Conservation (phyloP, 1,140 invertebrate species). For the Mercenaria mercenaria region DNA sequence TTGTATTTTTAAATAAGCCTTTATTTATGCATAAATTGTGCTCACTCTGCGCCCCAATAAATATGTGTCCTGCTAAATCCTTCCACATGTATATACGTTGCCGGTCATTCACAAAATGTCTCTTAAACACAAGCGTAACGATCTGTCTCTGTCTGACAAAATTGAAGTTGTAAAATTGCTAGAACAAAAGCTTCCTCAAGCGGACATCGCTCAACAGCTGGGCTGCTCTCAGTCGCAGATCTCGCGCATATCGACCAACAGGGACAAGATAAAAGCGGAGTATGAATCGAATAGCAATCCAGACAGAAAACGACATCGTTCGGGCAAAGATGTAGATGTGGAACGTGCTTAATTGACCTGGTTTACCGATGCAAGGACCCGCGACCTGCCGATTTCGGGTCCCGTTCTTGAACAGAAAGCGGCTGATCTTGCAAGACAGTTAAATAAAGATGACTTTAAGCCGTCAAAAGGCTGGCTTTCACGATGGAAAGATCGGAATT, state of each 20-base stretch:
- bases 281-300: constrained; percentile 57
- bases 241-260: constrained; percentile 52
- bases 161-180: no score
- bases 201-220: no score
- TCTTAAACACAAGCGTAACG: no score
- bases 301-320: constrained; percentile 58
- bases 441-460: constrained; percentile 70
- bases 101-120: no score
- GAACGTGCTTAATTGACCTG: constrained; percentile 48
- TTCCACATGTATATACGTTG: no score
- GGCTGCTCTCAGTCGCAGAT: no score
- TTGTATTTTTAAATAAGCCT: no score
- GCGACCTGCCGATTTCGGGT: constrained; percentile 64
- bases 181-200: no score
- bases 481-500: constrained; percentile 75
- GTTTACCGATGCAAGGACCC: constrained; percentile 56
- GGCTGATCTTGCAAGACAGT: constrained; percentile 69
- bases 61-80: no score
- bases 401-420: constrained; percentile 78
- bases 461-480: constrained; percentile 73
- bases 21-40: no score
- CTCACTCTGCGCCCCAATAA: no score
- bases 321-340: constrained; percentile 68
- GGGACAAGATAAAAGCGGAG: constrained; percentile 51
- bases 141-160: no score